Conservation (phyloP, 2,888 invertebrate genomes). For the Margaritifera margaritifera region DNA sequence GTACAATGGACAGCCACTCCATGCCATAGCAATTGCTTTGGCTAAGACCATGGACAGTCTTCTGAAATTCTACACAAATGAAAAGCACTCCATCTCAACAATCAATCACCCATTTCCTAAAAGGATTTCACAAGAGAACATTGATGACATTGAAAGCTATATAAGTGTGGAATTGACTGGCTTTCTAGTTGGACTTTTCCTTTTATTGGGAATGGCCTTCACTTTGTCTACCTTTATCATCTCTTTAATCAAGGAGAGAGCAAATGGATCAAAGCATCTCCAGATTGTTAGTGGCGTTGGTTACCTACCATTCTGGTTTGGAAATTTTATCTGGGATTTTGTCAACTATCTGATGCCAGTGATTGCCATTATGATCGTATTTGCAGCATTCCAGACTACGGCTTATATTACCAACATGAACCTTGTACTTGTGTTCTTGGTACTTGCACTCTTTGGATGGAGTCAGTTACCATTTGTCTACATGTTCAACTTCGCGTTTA, state of each 20-base stretch:
- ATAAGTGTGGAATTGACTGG: conserved; percentile 18
- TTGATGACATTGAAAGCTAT: conserved; percentile 7
- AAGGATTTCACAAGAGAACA: conserved; percentile 13
- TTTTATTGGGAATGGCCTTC: conserved; percentile 64
- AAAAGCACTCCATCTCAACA: conserved; percentile 27
- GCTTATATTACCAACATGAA: conserved; percentile 75
- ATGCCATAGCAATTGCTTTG: conserved; percentile 81
- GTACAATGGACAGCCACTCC: conserved; percentile 86
- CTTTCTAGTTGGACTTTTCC: conserved; percentile 40
- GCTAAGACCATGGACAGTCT: conserved; percentile 68
- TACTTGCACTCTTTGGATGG: conserved; percentile 81
- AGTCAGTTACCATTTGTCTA: conserved; percentile 84
- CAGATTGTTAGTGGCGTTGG: conserved; percentile 60
- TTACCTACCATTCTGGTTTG: conserved; percentile 79
- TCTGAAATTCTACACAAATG: conserved; percentile 25
- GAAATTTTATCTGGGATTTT: conserved; percentile 81
- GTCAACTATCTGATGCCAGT: conserved; percentile 78
- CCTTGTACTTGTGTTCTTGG: conserved; percentile 74
- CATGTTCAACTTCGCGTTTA: conserved; percentile 80
- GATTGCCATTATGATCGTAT: conserved; percentile 77
- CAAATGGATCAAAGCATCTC: conserved; percentile 47
- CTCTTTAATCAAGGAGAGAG: conserved; percentile 58
- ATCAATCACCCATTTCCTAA: conserved; percentile 34
- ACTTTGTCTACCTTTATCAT: conserved; percentile 56
- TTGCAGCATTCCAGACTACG: conserved; percentile 79